Percentiles rank a stretch among this genome's conserved stretches.
Evolutionary conservation across 1,140 invertebrate genomes (phyloP).

Genomic region (Bicyclus anynana): DNA sequence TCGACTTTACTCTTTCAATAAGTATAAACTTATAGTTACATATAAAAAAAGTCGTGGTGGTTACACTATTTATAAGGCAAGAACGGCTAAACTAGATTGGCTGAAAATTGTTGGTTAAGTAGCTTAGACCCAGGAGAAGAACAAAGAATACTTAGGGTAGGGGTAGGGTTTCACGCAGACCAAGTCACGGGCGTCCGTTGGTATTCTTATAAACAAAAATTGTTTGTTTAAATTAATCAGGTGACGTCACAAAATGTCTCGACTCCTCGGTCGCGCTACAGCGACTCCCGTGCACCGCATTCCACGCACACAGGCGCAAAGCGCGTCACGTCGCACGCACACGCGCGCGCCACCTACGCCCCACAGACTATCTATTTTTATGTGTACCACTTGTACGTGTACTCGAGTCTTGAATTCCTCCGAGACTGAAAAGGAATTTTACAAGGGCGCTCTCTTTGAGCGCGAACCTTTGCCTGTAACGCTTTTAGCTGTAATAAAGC

Average conservation of each 20-base stretch:
- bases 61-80: no score
- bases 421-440: conserved; percentile 72
- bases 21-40: no score
- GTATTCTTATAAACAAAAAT: no score
- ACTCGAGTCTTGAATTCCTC: conserved; percentile 57
- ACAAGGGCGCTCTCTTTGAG: conserved; percentile 65
- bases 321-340: conserved; percentile 52
- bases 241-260: conserved; percentile 42
- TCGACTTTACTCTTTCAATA: no score
- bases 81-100: no score
- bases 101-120: no score
- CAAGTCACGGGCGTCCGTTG: no score
- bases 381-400: conserved; percentile 43
- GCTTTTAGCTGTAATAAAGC: conserved; percentile 52
- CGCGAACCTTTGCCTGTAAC: conserved; percentile 63
- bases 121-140: no score
- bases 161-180: no score
- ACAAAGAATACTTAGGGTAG: no score
- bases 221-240: not conserved
- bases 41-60: no score
- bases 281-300: conserved; percentile 39
- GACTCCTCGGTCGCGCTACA: conserved; percentile 11
- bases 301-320: conserved; percentile 41
- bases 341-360: conserved; percentile 42
- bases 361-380: conserved; percentile 47